These are phyloP conservation scores for Leptopterna dolabrata DNA, from an alignment of 2,888 invertebrate species.

Conservation along the genomic window DNA sequence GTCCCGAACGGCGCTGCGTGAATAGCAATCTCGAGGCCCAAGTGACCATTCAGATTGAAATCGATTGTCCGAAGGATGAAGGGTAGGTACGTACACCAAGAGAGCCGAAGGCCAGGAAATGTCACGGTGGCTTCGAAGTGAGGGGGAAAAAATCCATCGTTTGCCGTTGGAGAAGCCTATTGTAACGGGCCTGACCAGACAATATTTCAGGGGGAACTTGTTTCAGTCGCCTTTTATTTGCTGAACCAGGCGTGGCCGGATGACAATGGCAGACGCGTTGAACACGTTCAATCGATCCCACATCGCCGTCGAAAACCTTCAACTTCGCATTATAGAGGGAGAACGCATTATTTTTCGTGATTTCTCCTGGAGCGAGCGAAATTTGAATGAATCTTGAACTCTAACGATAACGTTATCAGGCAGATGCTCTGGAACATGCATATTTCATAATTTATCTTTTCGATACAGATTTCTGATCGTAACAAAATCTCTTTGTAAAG, in stretches of 20 bases:
- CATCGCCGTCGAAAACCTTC: not conserved
- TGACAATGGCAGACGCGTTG: not conserved
- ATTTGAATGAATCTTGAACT: too few relatives aligned
- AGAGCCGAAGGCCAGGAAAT: not conserved
- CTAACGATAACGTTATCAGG: too few relatives aligned
- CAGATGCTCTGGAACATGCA: too few relatives aligned
- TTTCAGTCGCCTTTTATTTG: not conserved
- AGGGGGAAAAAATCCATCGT: not conserved
- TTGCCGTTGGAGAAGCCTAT: not conserved
- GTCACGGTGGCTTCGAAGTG: not conserved
- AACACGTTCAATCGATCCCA: not conserved
- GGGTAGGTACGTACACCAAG: not conserved
- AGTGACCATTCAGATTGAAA: not conserved
- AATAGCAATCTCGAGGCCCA: not conserved
- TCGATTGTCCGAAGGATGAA: not conserved
- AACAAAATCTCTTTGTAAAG: too few relatives aligned
- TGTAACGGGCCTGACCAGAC: not conserved
- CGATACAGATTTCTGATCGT: too few relatives aligned
- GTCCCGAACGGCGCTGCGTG: not conserved
- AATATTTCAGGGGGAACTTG: not conserved
- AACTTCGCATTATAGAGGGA: not conserved
- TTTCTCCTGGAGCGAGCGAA: too few relatives aligned
- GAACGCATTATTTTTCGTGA: too few relatives aligned
- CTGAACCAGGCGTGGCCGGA: not conserved
- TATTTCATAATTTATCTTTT: too few relatives aligned